Evolutionary conservation across 1,140 invertebrate species (phyloP), one percentile per base, ranked within the genome.

Genomic region (Bombus confusus): DNA sequence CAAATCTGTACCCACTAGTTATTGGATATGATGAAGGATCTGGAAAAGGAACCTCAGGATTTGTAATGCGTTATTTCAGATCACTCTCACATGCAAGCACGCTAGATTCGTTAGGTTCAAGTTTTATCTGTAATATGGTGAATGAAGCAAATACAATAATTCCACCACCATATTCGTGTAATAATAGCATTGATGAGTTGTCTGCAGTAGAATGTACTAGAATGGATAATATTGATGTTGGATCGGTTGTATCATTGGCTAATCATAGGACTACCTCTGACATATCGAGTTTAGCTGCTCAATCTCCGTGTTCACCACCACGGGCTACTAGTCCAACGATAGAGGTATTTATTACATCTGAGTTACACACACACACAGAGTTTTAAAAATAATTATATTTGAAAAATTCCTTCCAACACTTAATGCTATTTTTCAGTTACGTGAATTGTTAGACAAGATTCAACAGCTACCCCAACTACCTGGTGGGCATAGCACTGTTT

Each of bases 31-130:
- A 97, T 69, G 97, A 97, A 83, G 96, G 94, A 84, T 95, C 96
- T 91, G 96, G 97, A 57, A 97, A 97, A 90, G 96, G 96, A 71
- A 96, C 97, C 76, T 97, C 96, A 25, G 97, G 97, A 88, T 97
- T 98, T 59, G 98, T 98, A 96, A 97, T 98, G 79, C 97, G 98
- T 90, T 98, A 98, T 93, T 98, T 98, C 94, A 96, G 97, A 80
- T 97, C 97, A 57, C 90, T 98, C 86, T 98, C 97, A 72, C 97
- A 97, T 79, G 96, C 97, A 66, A 98, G 97, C 95, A 98, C 97
- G 76, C 96, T 97, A 83, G 97, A 98, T 94, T 98, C 97, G 39
- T 95, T 98, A 76, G 98, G 97, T 93, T 98, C 97, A 82, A 98
- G 97, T 95, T 98, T 97, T 94, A 97, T 98, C 93, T 98, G 97